Percentiles rank a stretch among this genome's conserved stretches.
Conservation (phyloP, 2,888 invertebrate species). For the Clanis bilineata region DNA sequence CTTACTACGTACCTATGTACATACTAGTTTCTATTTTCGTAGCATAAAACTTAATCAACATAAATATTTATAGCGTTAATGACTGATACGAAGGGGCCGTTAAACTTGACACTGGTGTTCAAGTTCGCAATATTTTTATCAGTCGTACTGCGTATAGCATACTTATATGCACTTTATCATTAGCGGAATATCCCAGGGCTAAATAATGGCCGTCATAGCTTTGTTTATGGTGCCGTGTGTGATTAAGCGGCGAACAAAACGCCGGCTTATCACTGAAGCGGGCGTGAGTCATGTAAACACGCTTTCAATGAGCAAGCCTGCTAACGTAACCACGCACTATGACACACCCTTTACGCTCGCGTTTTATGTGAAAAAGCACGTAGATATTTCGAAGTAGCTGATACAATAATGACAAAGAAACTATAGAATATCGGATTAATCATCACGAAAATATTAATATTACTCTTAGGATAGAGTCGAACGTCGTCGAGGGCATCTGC, state of each 20-base stretch:
- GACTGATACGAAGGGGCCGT: slow-evolving; percentile 6
- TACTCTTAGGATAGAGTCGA: background rate
- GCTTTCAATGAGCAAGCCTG: slow-evolving; percentile 25
- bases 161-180: background rate
- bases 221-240: slow-evolving; percentile 14
- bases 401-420: background rate
- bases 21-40: background rate
- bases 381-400: background rate
- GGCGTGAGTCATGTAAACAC: slow-evolving; percentile 43
- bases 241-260: slow-evolving; percentile 45
- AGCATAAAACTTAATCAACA: background rate
- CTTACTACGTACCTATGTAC: background rate
- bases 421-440: background rate
- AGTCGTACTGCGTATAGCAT: background rate
- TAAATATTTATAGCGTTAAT: slow-evolving; percentile 5
- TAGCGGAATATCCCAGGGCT: slow-evolving; percentile 1
- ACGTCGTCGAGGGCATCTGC: background rate
- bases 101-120: slow-evolving; percentile 9
- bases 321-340: slow-evolving; percentile 14
- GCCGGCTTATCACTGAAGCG: slow-evolving; percentile 43
- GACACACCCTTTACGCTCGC: slow-evolving; percentile 15
- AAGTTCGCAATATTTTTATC: background rate
- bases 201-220: background rate
- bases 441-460: background rate
- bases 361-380: slow-evolving; percentile 4